Conservation (phyloP, 2,888 invertebrate genomes). For the Ochropacha duplaris region DNA sequence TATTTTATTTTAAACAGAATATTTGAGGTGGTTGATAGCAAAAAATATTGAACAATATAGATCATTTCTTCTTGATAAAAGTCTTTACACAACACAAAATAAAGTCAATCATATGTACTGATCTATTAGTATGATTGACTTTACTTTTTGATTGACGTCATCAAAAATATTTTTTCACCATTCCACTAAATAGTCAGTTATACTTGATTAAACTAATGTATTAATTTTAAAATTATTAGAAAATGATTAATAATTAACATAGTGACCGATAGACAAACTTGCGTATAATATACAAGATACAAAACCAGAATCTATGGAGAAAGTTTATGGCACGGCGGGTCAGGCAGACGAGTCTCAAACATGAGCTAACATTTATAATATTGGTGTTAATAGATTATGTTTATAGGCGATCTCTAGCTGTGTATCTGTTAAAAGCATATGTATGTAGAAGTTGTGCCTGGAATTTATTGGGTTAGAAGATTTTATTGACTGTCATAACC, state of each 20-base stretch:
- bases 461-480: not conserved
- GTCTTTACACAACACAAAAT: no score
- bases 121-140: no score
- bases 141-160: no score
- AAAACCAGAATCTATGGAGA: slow-evolving; percentile 48
- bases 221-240: no score
- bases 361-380: slow-evolving; percentile 39
- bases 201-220: no score
- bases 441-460: slow-evolving; percentile 3
- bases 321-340: slow-evolving; percentile 52
- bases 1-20: no score
- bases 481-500: not conserved
- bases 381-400: slow-evolving; percentile 68
- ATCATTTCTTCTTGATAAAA: no score
- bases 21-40: no score
- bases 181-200: no score
- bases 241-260: not conserved
- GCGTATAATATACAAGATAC: not conserved
- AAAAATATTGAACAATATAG: no score
- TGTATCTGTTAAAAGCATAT: slow-evolving; percentile 29
- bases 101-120: no score
- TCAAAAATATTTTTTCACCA: no score
- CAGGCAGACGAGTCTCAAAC: slow-evolving; percentile 35
- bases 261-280: not conserved
- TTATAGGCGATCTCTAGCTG: slow-evolving; percentile 49